phyloP scores from a whole-genome alignment of 2,113 vertebrate genomes.

The Aix galericulata region DNA sequence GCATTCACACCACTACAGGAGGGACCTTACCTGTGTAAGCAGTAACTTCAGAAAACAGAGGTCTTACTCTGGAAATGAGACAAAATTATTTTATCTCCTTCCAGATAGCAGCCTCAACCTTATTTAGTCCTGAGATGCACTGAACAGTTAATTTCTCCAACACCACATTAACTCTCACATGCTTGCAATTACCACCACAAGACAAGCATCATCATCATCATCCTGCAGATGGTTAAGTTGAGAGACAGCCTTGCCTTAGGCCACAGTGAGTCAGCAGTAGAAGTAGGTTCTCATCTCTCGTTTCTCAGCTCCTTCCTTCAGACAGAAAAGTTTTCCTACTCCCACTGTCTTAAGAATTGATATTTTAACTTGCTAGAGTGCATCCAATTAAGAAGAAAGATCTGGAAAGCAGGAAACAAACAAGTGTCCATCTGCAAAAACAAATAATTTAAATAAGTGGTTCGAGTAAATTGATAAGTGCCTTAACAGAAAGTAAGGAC shows the following conservation, averaged over 20 bases:
- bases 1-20: not conserved
- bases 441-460: not conserved
- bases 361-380: not conserved
- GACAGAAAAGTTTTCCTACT: not conserved
- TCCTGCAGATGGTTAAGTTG: conserved; percentile 21
- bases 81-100: not conserved
- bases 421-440: not conserved
- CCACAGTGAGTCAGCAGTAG: conserved; percentile 24
- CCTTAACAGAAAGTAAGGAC: not conserved
- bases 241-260: conserved; percentile 37
- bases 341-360: not conserved
- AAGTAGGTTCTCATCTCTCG: not conserved
- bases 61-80: not conserved
- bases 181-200: conserved; percentile 23
- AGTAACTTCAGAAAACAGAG: not conserved
- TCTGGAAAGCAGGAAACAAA: conserved; percentile 8
- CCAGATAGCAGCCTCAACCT: not conserved
- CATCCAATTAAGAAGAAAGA: not conserved
- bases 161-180: conserved; percentile 30
- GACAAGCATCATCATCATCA: conserved; percentile 25
- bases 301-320: not conserved
- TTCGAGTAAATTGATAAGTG: not conserved
- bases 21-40: not conserved
- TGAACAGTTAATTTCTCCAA: not conserved
- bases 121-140: not conserved